Evolutionary conservation across 2,113 vertebrate genomes (phyloP).

Genomic region (Paradisaea rubra): DNA sequence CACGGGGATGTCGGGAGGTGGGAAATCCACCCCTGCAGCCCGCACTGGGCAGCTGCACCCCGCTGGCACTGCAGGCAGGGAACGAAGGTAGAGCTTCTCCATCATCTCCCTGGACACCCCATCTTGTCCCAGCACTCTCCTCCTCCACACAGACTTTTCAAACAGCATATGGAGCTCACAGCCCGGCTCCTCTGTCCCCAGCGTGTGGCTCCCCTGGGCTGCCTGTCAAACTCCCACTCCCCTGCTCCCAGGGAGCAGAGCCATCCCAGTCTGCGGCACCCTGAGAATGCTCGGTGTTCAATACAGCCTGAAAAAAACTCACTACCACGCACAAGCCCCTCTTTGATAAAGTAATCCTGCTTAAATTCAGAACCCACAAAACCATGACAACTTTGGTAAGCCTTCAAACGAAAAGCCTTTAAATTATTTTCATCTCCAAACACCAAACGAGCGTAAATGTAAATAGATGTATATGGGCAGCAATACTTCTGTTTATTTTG

Average conservation of each 20-base stretch:
- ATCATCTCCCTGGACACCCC: not conserved
- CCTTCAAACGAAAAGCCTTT: not conserved
- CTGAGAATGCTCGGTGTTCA: not conserved
- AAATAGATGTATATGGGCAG: not conserved
- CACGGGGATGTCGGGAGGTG: accelerated
- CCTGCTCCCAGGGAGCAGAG: not conserved
- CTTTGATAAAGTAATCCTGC: not conserved
- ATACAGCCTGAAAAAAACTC: not conserved
- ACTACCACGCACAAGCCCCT: not conserved
- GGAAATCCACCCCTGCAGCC: not conserved
- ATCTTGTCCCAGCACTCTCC: not conserved
- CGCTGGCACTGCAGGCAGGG: not conserved
- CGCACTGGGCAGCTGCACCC: not conserved
- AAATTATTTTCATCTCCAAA: not conserved
- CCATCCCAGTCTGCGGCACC: not conserved
- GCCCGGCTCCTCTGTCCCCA: not conserved
- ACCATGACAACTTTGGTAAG: not conserved
- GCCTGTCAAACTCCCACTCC: conserved; percentile 32
- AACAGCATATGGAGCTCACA: not conserved
- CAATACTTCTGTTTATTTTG: not conserved
- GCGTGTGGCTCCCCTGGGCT: not conserved
- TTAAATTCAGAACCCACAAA: not conserved
- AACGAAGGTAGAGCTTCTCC: not conserved
- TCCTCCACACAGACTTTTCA: not conserved
- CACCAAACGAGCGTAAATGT: not conserved